Evolutionary conservation across 2,888 invertebrate species (phyloP), one percentile per base, ranked within the genome.

Genomic region (Shargacucullia verbasci): DNA sequence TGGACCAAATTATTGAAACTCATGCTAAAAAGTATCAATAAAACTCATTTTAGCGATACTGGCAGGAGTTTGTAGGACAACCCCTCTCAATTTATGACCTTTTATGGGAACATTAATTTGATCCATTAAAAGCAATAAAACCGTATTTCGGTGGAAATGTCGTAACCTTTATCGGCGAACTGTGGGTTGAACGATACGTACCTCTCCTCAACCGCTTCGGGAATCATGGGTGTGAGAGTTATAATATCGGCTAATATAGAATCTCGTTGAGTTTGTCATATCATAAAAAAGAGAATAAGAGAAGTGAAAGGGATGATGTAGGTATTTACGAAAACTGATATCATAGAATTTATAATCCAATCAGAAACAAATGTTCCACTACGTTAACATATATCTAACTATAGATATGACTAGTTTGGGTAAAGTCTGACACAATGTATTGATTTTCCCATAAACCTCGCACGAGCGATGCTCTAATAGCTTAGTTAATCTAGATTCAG

Each of bases 391-490:
- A 60, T n/a, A 12, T 27, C n/a, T 33, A 38, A n/a, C n/a, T n/a
- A n/a, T n/a, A n/a, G n/a, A n/a, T n/a, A n/a, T n/a, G 31, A 34
- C 37, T 44, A 41, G 40, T 41, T 53, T 13, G 44, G 47, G 33
- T 20, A 59, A 38, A 39, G 43, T 59, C 53, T 45, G 39, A 38
- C 56, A 45, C 41, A 59, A 14, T 38, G 39, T 55, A 70, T 60
- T 47, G 65, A 69, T 69, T 69, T 65, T 56, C 50, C n/a, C 15
- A 13, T 38, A 50, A 49, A 44, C 49, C 43, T 33, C 10, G 39
- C n/a, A 40, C 27, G 37, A 15, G 10, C 43, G 33, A 33, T 35
- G 15, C 13, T 47, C 33, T 29, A 39, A 48, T 34, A 45, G n/a
- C n/a, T n/a, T 39, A 49, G 49, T 45, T 35, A 38, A 57, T 61